Conservation (phyloP, 2,888 invertebrate genomes). For the Hoplodrina blanda region DNA sequence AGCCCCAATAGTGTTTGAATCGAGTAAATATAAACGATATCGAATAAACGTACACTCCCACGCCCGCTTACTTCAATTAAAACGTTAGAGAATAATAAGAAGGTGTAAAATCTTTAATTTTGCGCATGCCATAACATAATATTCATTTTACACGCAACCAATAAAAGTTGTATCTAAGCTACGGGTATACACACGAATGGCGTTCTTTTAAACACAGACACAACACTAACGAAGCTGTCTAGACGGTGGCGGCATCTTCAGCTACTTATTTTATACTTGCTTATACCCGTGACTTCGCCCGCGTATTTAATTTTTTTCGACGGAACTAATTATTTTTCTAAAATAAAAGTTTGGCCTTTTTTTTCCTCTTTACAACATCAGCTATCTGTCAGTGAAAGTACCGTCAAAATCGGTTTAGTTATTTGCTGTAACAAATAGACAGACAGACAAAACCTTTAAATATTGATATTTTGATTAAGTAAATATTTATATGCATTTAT, state of each 20-base stretch:
- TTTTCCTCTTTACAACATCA: too few species aligned
- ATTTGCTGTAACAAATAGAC: too few species aligned
- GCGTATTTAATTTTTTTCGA: too few species aligned
- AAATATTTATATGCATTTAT: too few species aligned
- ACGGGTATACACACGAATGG: conserved; percentile 49
- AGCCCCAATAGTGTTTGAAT: conserved; percentile 49
- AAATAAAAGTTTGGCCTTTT: too few species aligned
- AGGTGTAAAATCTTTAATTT: conserved; percentile 83
- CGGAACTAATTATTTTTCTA: too few species aligned
- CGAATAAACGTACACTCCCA: conserved; percentile 56
- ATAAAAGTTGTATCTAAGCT: conserved; percentile 65
- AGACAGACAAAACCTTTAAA: too few species aligned
- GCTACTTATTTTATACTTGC: conserved; percentile 38
- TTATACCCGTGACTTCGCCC: too few species aligned
- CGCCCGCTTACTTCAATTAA: conserved; percentile 70
- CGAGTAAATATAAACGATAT: conserved; percentile 57
- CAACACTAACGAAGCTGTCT: conserved; percentile 60
- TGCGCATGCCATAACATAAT: conserved; percentile 78
- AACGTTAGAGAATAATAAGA: conserved; percentile 68
- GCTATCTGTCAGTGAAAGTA: too few species aligned
- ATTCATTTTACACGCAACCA: conserved; percentile 76
- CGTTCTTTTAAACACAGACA: conserved; percentile 56
- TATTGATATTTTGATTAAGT: too few species aligned
- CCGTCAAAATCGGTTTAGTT: too few species aligned
- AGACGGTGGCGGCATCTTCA: conserved; percentile 61